Conservation (phyloP, 2,113 vertebrate species). For the Rhegmatorhina hoffmannsi region DNA sequence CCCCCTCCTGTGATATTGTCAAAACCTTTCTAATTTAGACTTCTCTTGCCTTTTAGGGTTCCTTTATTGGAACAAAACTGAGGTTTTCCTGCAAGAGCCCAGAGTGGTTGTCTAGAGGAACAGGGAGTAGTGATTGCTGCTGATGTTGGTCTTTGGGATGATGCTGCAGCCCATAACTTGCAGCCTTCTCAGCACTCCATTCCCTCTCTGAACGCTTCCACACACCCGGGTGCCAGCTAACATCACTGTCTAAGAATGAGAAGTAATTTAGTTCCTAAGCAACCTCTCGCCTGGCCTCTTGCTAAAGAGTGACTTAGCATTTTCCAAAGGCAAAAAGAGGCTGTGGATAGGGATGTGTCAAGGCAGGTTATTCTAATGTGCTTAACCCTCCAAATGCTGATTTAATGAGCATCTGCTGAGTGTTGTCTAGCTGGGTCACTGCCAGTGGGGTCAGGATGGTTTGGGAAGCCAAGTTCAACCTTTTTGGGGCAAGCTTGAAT, state of each 20-base stretch:
- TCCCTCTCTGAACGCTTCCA: background rate
- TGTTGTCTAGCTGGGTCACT: background rate
- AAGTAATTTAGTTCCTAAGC: conserved; percentile 71
- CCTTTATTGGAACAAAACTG: background rate
- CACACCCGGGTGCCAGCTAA: background rate
- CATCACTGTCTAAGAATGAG: conserved; percentile 70
- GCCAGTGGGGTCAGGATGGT: background rate
- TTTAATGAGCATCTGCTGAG: background rate
- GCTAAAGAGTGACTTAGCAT: conserved; percentile 64
- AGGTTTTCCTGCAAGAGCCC: background rate
- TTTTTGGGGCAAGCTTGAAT: background rate
- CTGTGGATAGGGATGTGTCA: background rate
- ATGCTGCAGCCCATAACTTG: background rate
- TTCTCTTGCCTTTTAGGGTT: background rate
- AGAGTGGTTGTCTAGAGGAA: background rate
- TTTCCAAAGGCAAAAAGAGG: background rate
- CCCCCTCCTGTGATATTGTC: background rate
- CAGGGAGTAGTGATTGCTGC: background rate
- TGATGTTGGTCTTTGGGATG: background rate
- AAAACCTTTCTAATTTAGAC: background rate
- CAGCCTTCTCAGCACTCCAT: background rate
- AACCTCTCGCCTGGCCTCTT: conserved; percentile 62
- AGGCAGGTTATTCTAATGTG: conserved; percentile 7
- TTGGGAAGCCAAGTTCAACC: background rate
- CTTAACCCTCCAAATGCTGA: conserved; percentile 1